phyloP scores from a whole-genome alignment of 35 echinoderm and acorn worm genomes.

The Apostichopus californicus region DNA sequence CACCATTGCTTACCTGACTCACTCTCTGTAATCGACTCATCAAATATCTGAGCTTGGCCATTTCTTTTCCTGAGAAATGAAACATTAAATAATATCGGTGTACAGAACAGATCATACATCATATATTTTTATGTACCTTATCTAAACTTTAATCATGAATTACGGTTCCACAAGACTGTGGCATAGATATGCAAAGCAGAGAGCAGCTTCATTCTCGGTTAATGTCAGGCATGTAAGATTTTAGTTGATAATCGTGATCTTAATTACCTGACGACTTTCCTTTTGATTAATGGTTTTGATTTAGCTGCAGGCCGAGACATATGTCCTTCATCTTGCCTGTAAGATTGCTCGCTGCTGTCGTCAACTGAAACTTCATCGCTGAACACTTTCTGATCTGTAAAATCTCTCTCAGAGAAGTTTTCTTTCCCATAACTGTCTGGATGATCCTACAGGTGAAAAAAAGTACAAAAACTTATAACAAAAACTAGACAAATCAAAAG shows the following conservation, averaged over 20 bases:
- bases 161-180: too few species aligned
- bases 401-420: not conserved
- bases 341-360: not conserved
- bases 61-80: conserved; percentile 66
- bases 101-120: too few species aligned
- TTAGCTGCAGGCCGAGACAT: conserved; percentile 7
- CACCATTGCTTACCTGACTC: conserved; percentile 74
- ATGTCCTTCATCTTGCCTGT: not conserved
- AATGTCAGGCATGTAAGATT: too few species aligned
- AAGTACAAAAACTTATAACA: too few species aligned
- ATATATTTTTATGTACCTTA: too few species aligned
- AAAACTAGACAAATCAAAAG: too few species aligned
- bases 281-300: conserved; percentile 43
- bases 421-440: conserved; percentile 29
- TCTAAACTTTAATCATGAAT: too few species aligned
- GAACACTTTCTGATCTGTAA: not conserved
- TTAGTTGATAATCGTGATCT: too few species aligned
- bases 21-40: conserved; percentile 97
- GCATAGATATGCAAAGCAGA: too few species aligned
- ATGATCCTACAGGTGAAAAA: not conserved
- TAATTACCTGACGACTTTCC: conserved; percentile 48
- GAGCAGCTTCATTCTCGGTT: too few species aligned
- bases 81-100: not conserved
- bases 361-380: not conserved
- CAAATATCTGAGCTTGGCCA: conserved; percentile 84